Conservation (phyloP, 2,797 vertebrate genomes). For the Eospalax fontanierii region DNA sequence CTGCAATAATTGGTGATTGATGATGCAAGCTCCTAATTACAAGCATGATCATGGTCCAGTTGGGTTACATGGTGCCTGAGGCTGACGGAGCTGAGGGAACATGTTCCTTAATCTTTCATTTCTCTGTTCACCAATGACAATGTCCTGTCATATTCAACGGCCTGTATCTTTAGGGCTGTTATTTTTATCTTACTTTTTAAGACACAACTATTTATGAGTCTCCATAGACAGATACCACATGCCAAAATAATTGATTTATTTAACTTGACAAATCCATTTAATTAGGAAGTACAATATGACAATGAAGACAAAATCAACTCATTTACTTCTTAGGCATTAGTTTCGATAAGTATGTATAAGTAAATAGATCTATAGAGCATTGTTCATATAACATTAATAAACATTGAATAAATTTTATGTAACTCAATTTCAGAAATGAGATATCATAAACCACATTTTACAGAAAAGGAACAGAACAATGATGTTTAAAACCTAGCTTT, state of each 20-base stretch:
- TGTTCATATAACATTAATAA: conserved; percentile 17
- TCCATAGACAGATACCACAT: neutral
- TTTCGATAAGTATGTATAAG: neutral
- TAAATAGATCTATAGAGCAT: neutral
- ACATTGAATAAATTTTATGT: conserved; percentile 50
- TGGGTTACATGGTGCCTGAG: neutral
- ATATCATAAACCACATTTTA: conserved; percentile 46
- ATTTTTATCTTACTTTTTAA: conserved; percentile 31
- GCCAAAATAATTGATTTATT: conserved; percentile 34
- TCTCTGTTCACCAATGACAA: neutral
- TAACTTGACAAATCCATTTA: conserved; percentile 12
- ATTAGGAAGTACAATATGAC: conserved; percentile 13
- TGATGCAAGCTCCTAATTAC: conserved; percentile 61
- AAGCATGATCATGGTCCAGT: neutral
- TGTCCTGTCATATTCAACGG: neutral
- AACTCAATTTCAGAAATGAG: conserved; percentile 33
- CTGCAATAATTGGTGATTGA: conserved; percentile 70
- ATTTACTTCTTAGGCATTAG: conserved; percentile 5
- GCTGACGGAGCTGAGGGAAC: conserved; percentile 17
- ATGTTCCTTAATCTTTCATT: neutral
- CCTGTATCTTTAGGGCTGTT: neutral
- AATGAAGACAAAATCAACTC: conserved; percentile 38
- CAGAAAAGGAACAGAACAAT: conserved; percentile 29
- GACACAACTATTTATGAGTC: neutral
- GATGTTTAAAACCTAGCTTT: conserved; percentile 35